phyloP scores from a whole-genome alignment of 37 sponge, comb jelly and placozoan genomes.

The Eunapius fragilis region DNA sequence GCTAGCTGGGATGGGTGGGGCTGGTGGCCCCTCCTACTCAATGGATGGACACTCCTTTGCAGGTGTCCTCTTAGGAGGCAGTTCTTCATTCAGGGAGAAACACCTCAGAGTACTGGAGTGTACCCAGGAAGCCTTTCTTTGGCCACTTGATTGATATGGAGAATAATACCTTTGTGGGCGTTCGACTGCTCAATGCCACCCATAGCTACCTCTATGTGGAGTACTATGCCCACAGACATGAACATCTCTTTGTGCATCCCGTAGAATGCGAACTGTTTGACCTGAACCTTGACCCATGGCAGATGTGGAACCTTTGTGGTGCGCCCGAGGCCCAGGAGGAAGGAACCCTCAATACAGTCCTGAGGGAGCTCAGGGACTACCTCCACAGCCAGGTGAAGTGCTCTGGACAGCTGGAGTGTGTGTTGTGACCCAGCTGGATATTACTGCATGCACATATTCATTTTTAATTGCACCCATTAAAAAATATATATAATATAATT shows the following conservation, averaged over 20 bases:
- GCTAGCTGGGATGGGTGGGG: slow-evolving; percentile 69
- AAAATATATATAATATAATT: too few relatives aligned
- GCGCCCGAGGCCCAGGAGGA: slow-evolving; percentile 1
- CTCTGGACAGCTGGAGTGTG: slow-evolving; percentile 20
- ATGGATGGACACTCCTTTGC: slow-evolving; percentile 84
- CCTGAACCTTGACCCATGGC: slow-evolving; percentile 64
- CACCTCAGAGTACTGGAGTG: slow-evolving; percentile 80
- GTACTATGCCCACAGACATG: slow-evolving; percentile 32
- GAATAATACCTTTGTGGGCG: slow-evolving; percentile 79
- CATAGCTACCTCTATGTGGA: slow-evolving; percentile 75
- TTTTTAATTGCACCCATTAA: too few relatives aligned
- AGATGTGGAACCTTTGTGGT: slow-evolving; percentile 71
- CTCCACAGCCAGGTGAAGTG: slow-evolving; percentile 55
- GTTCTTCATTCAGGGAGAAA: slow-evolving; percentile 25
- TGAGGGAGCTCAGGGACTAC: slow-evolving; percentile 50
- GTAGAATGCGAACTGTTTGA: slow-evolving; percentile 78
- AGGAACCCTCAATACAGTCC: neutral
- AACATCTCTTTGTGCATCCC: slow-evolving; percentile 16
- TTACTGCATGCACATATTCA: too few relatives aligned
- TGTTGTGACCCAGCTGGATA: too few relatives aligned
- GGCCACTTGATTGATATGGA: too few relatives aligned
- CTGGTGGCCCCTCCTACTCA: too few relatives aligned
- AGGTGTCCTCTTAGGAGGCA: neutral
- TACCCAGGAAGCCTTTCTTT: slow-evolving; percentile 51
- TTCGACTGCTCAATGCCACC: slow-evolving; percentile 63